These are phyloP conservation scores for Dallia pectoralis DNA, from an alignment of 2,797 vertebrate genomes.

Conservation along the genomic window DNA sequence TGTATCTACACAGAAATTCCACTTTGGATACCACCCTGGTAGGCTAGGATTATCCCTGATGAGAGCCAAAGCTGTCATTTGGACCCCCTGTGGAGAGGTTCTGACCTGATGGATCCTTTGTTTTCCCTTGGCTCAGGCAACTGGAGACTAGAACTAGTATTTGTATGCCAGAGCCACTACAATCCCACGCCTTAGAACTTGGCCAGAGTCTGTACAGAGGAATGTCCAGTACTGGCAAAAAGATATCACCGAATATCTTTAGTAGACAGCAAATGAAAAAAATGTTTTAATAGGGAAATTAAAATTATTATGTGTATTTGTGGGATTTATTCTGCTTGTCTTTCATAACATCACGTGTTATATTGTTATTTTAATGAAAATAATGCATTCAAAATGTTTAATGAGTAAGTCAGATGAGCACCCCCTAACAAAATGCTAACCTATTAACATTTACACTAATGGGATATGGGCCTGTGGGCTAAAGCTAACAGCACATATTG, in stretches of 20 bases:
- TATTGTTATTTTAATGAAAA: neutral
- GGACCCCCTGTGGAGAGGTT: neutral
- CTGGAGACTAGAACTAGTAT: neutral
- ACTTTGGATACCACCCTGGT: too few species aligned
- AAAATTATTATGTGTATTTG: neutral
- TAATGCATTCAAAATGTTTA: neutral
- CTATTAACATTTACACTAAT: too few species aligned
- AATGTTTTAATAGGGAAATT: neutral
- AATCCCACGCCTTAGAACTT: neutral
- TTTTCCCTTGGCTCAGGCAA: slow-evolving; percentile 13
- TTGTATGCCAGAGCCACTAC: neutral
- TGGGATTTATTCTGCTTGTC: neutral
- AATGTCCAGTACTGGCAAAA: neutral
- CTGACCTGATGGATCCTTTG: slow-evolving; percentile 19
- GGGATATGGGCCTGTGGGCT: too few species aligned
- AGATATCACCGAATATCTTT: neutral
- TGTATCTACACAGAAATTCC: neutral
- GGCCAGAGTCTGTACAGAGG: neutral
- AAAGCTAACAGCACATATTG: too few species aligned
- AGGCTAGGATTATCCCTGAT: neutral
- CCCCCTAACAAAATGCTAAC: too few species aligned
- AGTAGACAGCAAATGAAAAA: neutral
- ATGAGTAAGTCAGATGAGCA: too few species aligned
- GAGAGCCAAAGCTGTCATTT: neutral
- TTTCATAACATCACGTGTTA: neutral